Evolutionary conservation across 2,888 invertebrate species (phyloP).

Genomic region (Sphecodes monilicornis): DNA sequence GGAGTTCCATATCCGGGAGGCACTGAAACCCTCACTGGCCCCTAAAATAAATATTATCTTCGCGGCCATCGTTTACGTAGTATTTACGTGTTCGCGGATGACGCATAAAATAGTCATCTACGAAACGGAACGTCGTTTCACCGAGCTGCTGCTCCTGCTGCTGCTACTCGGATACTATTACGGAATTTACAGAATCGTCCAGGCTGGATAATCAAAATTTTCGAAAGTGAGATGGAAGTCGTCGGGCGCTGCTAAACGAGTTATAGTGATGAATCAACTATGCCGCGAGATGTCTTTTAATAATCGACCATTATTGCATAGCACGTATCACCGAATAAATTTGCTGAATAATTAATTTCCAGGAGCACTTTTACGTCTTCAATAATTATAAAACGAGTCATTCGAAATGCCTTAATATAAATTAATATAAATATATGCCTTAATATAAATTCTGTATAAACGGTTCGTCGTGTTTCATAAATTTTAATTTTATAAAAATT

Average conservation of each 20-base stretch:
- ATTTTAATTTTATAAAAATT: background rate
- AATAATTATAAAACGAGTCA: background rate
- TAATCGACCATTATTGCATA: background rate
- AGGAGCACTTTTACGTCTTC: background rate
- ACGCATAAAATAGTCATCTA: background rate
- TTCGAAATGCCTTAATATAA: background rate
- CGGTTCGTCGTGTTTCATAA: background rate
- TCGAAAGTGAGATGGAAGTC: background rate
- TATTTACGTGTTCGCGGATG: background rate
- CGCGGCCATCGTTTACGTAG: conserved; percentile 12
- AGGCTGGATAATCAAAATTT: conserved; percentile 2
- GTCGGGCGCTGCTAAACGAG: conserved; percentile 16
- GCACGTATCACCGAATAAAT: background rate
- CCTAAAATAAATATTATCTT: conserved; percentile 9
- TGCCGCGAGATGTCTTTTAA: background rate
- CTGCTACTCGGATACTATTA: background rate
- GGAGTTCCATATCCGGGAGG: background rate
- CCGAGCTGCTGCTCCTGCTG: background rate
- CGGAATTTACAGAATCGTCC: conserved; percentile 1
- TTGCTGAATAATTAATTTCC: background rate
- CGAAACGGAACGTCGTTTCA: background rate
- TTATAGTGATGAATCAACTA: conserved; percentile 36
- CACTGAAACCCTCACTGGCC: background rate
- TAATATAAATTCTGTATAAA: background rate
- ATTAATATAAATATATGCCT: too few relatives aligned